phyloP scores from a whole-genome alignment of 2,797 vertebrate species.

The Capromys pilorides region DNA sequence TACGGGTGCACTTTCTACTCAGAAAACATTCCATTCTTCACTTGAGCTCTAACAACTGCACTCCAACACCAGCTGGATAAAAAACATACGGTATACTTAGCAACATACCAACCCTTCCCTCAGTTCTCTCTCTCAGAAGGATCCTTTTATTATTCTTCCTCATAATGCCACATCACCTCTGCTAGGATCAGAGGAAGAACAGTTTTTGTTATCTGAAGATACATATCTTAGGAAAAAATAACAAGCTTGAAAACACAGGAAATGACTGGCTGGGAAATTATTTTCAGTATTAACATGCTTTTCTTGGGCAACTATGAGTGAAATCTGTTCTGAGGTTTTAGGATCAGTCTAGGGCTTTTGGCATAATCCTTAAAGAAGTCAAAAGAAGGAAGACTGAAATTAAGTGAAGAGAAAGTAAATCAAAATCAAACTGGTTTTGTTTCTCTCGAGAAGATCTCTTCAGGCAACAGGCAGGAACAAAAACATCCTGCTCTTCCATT shows the following conservation, averaged over 20 bases:
- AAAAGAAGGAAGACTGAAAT: constrained; percentile 60
- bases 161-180: background rate
- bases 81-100: background rate
- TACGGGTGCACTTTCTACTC: background rate
- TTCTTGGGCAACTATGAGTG: constrained; percentile 55
- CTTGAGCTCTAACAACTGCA: background rate
- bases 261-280: constrained; percentile 65
- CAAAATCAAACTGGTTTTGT: constrained; percentile 52
- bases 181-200: background rate
- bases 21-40: background rate
- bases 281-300: constrained; percentile 66
- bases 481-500: background rate
- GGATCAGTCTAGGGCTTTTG: constrained; percentile 61
- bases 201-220: constrained; percentile 44
- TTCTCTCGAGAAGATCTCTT: constrained; percentile 56
- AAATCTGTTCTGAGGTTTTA: constrained; percentile 60
- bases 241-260: constrained; percentile 64
- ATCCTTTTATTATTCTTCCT: background rate
- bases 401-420: constrained; percentile 66
- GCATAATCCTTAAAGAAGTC: constrained; percentile 63
- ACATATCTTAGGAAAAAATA: background rate
- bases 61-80: background rate
- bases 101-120: background rate
- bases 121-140: background rate
- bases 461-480: constrained; percentile 38